Evolutionary conservation across 2,113 vertebrate species (phyloP), one percentile per base, ranked within the genome.

Genomic region (Leuciscus idus): DNA sequence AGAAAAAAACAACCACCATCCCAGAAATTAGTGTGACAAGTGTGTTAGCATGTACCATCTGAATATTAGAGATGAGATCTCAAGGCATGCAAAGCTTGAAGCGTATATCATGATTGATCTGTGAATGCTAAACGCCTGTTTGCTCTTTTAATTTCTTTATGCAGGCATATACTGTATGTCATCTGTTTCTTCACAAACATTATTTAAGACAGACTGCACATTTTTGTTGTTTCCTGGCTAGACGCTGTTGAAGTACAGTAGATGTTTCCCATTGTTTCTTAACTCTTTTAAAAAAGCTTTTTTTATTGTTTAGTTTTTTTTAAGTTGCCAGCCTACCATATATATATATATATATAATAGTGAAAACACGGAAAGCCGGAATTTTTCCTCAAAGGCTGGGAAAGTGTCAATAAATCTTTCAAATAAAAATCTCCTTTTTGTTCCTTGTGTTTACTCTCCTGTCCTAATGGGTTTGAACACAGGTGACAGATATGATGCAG

Each of bases 401-500:
- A 39, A 39, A 39, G 39, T 7, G 39, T 39, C 39, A 39, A 90
- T 83, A 89, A 91, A 88, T 92, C 87, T 88, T 91, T 91, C 91
- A 48, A 28, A 52, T 33, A 19, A 36, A 64, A 43, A 61, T 26
- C 6, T 30, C 59, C 36, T 55, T 61, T 46, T n/a, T 85, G 26
- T 92, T 91, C 91, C n/a, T 70, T 36, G 66, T 52, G 46, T 57
- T 85, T 19, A 15, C 66, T 78, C 23, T 62, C 87, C 59, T 87
- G 36, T 59, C 55, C 76, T 62, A 19, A 74, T 64, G 72, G 87
- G 17, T 70, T 86, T 94, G 88, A 46, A 89, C 89, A 72, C 93
- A 99, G 98, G 98, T 99, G 94, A 99, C 98, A 90, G 98, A 99
- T 93, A 99, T 99, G 98, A 99, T 99, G 98, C 98, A 99, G 96